Evolutionary conservation across 1,140 invertebrate genomes (phyloP).

Genomic region (Cyrtorhinus lividipennis): DNA sequence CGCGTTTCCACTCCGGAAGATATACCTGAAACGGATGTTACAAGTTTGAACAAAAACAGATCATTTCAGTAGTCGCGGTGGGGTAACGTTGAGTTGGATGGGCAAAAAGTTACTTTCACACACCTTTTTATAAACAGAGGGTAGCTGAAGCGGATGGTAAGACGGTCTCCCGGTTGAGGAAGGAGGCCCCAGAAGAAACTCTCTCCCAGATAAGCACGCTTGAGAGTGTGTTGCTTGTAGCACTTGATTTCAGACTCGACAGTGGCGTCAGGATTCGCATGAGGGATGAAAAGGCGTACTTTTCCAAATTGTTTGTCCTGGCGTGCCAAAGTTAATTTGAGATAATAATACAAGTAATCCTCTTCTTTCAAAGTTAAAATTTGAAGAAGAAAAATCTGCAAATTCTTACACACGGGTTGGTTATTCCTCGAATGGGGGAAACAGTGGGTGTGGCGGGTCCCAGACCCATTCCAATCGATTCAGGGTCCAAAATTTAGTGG

Average conservation of each 20-base stretch:
- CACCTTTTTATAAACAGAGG: conserved; percentile 64
- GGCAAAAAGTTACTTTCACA: too few species aligned
- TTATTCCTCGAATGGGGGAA: too few species aligned
- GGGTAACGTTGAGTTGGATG: too few species aligned
- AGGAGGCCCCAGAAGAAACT: conserved; percentile 86
- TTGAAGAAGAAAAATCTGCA: conserved; percentile 10
- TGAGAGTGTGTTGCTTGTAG: conserved; percentile 68
- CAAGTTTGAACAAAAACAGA: too few species aligned
- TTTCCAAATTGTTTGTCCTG: conserved; percentile 89
- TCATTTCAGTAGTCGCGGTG: too few species aligned
- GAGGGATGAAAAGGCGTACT: conserved; percentile 62
- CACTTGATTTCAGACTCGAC: conserved; percentile 64
- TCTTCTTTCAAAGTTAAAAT: conserved; percentile 10
- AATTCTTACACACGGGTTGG: too few species aligned
- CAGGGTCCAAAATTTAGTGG: too few species aligned
- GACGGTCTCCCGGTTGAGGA: conserved; percentile 65
- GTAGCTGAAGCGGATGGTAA: conserved; percentile 66
- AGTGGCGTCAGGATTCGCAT: conserved; percentile 63
- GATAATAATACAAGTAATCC: neutral
- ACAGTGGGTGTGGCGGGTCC: too few species aligned
- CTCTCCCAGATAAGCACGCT: conserved; percentile 73
- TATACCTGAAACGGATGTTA: conserved; percentile 44
- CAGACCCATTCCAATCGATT: too few species aligned
- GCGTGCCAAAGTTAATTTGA: too few species aligned
- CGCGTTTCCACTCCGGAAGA: conserved; percentile 80